A percentile compares a stretch with the other conserved stretches of the same genome.
These are phyloP conservation scores for Apis florea DNA, from an alignment of 1,140 invertebrate genomes.

Conservation along the genomic window DNA sequence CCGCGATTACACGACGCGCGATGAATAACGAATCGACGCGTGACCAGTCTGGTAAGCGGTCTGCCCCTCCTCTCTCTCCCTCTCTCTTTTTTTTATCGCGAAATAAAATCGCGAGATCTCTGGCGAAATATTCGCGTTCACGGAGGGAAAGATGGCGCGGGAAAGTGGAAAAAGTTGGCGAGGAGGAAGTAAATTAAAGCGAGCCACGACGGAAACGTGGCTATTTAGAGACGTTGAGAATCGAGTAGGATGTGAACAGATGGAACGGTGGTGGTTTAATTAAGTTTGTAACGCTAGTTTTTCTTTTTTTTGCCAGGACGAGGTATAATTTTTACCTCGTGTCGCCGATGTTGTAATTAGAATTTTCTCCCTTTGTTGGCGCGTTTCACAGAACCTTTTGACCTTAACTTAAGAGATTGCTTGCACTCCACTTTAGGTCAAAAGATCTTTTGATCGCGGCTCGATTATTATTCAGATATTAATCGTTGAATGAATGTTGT, in stretches of 20 bases:
- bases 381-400: too few relatives aligned
- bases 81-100: constrained; percentile 1
- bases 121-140: too few relatives aligned
- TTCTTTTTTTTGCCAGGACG: too few relatives aligned
- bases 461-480: too few relatives aligned
- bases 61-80: neutral
- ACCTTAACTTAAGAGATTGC: too few relatives aligned
- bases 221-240: too few relatives aligned
- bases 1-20: constrained; percentile 34
- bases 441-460: too few relatives aligned
- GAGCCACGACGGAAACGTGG: too few relatives aligned
- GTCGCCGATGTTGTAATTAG: neutral
- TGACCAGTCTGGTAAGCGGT: constrained; percentile 4
- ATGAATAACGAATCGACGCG: constrained; percentile 44
- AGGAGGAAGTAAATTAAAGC: too few relatives aligned
- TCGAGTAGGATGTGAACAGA: neutral
- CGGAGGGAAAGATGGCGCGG: too few relatives aligned
- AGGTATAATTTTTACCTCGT: neutral
- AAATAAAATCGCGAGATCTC: neutral
- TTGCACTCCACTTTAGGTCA: neutral
- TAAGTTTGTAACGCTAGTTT: neutral
- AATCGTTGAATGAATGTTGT: too few relatives aligned
- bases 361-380: neutral
- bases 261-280: neutral
- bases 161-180: too few relatives aligned